phyloP scores from a whole-genome alignment of 2,797 vertebrate genomes.

The Chloroceryle amazona region DNA sequence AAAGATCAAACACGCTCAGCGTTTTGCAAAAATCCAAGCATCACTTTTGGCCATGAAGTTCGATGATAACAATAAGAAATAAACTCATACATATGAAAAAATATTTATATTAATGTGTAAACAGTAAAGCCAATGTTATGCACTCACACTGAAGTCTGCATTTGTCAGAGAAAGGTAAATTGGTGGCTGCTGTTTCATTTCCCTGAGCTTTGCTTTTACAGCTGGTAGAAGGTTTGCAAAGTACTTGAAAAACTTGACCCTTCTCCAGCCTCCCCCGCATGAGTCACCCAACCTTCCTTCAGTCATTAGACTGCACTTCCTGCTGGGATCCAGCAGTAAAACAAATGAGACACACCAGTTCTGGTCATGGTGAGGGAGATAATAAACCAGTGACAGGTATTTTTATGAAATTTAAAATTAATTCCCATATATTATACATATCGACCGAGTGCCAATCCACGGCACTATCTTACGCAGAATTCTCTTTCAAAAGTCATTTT shows the following conservation, averaged over 20 bases:
- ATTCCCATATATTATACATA: neutral
- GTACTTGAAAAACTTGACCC: slow-evolving; percentile 76
- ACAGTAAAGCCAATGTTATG: slow-evolving; percentile 12
- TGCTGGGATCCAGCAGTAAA: slow-evolving; percentile 72
- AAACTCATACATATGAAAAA: neutral
- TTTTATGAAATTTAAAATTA: slow-evolving; percentile 29
- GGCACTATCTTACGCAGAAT: neutral
- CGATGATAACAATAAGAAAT: neutral
- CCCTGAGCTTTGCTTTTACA: slow-evolving; percentile 67
- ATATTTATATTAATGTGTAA: neutral
- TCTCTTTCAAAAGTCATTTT: neutral
- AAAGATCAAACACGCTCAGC: neutral
- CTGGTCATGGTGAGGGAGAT: slow-evolving; percentile 24
- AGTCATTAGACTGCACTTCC: slow-evolving; percentile 72
- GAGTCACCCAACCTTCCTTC: slow-evolving; percentile 73
- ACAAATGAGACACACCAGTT: slow-evolving; percentile 57
- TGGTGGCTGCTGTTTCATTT: slow-evolving; percentile 32
- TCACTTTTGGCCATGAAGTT: neutral
- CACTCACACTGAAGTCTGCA: neutral
- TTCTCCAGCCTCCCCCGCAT: slow-evolving; percentile 72
- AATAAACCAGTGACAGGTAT: slow-evolving; percentile 59
- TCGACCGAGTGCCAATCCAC: neutral
- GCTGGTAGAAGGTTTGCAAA: slow-evolving; percentile 66
- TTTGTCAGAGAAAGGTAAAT: slow-evolving; percentile 64
- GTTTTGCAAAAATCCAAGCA: slow-evolving; percentile 3